A percentile compares a stretch with the other conserved stretches of the same genome.
Conservation (phyloP, 2,113 vertebrate genomes). For the Siphamia tubifer region DNA sequence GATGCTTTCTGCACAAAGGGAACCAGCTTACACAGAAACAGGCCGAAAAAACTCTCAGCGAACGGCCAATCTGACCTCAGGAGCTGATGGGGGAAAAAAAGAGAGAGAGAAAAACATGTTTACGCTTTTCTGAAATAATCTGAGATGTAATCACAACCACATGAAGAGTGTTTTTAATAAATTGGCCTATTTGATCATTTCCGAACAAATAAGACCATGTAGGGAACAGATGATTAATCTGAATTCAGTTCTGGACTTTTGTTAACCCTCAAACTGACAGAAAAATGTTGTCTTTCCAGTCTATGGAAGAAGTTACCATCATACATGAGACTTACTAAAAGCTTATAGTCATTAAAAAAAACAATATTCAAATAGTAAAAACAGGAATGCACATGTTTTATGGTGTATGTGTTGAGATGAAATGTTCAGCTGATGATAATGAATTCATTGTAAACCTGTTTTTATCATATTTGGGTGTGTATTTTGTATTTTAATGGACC, state of each 20-base stretch:
- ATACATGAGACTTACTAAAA: too few relatives aligned
- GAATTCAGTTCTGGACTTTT: not conserved
- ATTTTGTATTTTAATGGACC: too few relatives aligned
- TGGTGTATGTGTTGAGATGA: too few relatives aligned
- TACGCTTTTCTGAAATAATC: not conserved
- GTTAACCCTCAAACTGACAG: not conserved
- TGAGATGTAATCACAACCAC: not conserved
- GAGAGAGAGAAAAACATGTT: not conserved
- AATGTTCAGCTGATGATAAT: too few relatives aligned
- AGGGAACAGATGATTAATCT: not conserved
- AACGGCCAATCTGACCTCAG: conserved; percentile 86
- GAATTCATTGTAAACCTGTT: too few relatives aligned
- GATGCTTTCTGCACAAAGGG: conserved; percentile 98
- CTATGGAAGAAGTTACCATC: too few relatives aligned
- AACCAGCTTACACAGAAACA: conserved; percentile 90
- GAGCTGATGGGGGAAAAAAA: conserved; percentile 79
- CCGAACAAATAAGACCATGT: too few relatives aligned
- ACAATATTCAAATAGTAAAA: too few relatives aligned
- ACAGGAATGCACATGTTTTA: too few relatives aligned
- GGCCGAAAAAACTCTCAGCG: conserved; percentile 78
- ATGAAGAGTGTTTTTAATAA: not conserved
- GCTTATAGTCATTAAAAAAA: too few relatives aligned
- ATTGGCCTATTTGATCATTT: not conserved
- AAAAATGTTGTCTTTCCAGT: too few relatives aligned
- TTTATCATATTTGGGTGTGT: too few relatives aligned